phyloP scores from a whole-genome alignment of 1,140 invertebrate species.

The Penaeus vannamei region DNA sequence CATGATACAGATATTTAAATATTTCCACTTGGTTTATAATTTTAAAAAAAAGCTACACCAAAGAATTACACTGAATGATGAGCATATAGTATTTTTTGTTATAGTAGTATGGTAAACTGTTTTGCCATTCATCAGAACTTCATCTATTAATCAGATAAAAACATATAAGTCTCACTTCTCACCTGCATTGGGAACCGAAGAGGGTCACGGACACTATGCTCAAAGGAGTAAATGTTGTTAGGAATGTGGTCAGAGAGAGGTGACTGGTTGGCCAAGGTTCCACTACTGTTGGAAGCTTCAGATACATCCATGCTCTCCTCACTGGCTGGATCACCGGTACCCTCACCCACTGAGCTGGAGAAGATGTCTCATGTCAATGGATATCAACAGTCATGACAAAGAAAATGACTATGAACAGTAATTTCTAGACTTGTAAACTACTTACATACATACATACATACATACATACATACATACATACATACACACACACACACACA shows the following conservation, averaged over 20 bases:
- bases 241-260: slow-evolving; percentile 52
- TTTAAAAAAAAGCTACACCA: background rate
- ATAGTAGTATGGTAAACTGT: too few species aligned
- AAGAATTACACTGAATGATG: background rate
- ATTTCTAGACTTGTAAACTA: too few species aligned
- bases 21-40: background rate
- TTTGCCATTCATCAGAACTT: background rate
- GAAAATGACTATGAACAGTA: too few species aligned
- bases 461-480: too few species aligned
- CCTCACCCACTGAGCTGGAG: slow-evolving; percentile 45
- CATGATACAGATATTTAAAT: background rate
- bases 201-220: slow-evolving; percentile 54
- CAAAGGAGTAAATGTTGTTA: slow-evolving; percentile 41
- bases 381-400: too few species aligned
- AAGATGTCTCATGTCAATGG: too few species aligned
- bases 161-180: background rate
- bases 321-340: slow-evolving; percentile 52
- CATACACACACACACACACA: slow-evolving; percentile 10
- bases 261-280: slow-evolving; percentile 53
- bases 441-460: too few species aligned
- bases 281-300: slow-evolving; percentile 53
- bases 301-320: slow-evolving; percentile 60
- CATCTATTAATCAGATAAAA: background rate
- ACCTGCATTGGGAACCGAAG: slow-evolving; percentile 65
- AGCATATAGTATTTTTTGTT: too few species aligned